Base-by-base conservation (phyloP, 2,113 vertebrate species). In the Cyprinodon variegatus region DNA sequence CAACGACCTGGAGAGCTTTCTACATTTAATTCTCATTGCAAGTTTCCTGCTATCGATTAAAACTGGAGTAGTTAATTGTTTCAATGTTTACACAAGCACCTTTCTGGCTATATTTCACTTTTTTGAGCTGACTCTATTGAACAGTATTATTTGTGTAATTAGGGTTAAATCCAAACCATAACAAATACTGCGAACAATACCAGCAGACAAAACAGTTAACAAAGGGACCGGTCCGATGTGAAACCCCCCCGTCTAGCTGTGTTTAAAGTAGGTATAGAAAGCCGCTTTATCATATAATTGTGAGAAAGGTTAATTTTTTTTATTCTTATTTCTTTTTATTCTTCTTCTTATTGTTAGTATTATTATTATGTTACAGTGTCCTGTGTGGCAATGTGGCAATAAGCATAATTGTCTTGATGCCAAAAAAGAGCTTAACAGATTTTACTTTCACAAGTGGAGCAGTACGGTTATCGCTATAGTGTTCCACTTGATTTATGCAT, bases 181-280 rank as follows among this genome's bases (percentile, higher is more conserved):
- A 83, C 70, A 75, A 79, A 76, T 43, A 60, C 68, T 36, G 11
- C 20, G 0, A 37, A 65, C 66, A 38, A 38, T 70, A 46, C 60
- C 79, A 71, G 65, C 3, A 78, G 3, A 63, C 46, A 36, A 62
- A 59, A 63, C 43, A 78, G 50, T 75, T 81, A 89, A 88, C 87
- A 92, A 91, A 90, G 89, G 50, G 72, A 83, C 78, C 68, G 73
- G 77, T 69, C 73, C 83, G 70, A 67, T 84, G 1, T 65, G 73
- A 38, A 73, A 84, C 85, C 86, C 43, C 90, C 89, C 29, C 29
- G 29, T 29, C 82, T 10, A 57, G n/a, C 50, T 20, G 17, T 57
- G 50, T n/a, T n/a, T 29, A 29, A 29, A 20, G 50, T 20, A 20
- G 0, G 11, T 46, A 46, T 43, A 41, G 64, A n/a, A 66, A 66